Evolutionary conservation across 1,140 invertebrate species (phyloP), one percentile per base, ranked within the genome.

Genomic region (Rhizoglyphus robini): DNA sequence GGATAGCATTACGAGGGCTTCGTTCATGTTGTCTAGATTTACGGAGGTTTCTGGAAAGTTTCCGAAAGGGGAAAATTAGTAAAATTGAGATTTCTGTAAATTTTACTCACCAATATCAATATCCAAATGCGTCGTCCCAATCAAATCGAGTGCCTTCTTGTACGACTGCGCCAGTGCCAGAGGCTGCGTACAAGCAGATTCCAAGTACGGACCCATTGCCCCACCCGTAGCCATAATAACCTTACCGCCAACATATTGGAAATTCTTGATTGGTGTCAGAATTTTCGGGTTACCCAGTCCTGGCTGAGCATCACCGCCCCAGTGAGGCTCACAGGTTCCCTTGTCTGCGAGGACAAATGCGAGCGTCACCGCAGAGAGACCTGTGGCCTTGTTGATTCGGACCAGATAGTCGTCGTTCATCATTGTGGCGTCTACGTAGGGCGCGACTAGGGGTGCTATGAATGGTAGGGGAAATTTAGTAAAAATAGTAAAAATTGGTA

Each of bases 201-300:
- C 72, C 23, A 72, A 57, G 59, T 72, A 72, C 18, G 72, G 72
- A 23, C 71, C 71, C 51, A 67, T 46, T n/a, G 71, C 71, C 20
- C 71, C 72, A 27, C 65, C 65, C 57, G 65, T 67, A 25, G 65
- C 58, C 4, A 67, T 23, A 57, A 67, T 67, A 4, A 51, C 72
- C 66, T 72, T 47, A 8, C 72, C 72, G 32, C 71, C 71, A 54
- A 66, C 29, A 3, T 18, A 46, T 63, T 71, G 69, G 5, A 72
- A 54, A 15, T 23, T 63, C 23, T 67, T 57, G n/a, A 72, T 68
- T 58, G 66, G 38, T 5, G 67, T 48, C 15, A 72, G 67, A 15
- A 72, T 69, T 29, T 48, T 41, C 2, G 69, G 65, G 25, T 72
- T 68, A 54, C 70, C 61, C 0, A 72, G 25, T 29, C n/a, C n/a